These are phyloP conservation scores for Benthosema pterotum DNA, from an alignment of 2,797 vertebrate species.

Conservation along the genomic window DNA sequence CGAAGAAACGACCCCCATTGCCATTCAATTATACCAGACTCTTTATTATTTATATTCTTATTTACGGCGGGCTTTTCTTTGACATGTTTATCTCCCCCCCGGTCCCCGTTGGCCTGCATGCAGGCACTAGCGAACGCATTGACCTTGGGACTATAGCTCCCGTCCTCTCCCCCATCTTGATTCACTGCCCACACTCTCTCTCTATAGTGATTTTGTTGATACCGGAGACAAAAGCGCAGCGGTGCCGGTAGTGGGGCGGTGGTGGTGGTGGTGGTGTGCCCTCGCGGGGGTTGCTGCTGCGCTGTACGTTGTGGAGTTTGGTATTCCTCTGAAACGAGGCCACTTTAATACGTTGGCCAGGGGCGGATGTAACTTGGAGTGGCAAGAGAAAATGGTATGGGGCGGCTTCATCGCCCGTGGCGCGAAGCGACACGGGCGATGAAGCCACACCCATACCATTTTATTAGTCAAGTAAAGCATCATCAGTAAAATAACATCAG, in stretches of 20 bases:
- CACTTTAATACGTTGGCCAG: conserved; percentile 41
- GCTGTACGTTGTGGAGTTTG: conserved; percentile 6
- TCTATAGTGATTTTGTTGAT: conserved; percentile 3
- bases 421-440: no score
- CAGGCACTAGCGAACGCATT: conserved; percentile 33
- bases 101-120: conserved; percentile 47
- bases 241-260: no score
- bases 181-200: conserved; percentile 10
- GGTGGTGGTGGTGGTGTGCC: no score
- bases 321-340: conserved; percentile 3
- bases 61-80: conserved; percentile 50
- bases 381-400: no score
- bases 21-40: conserved; percentile 57
- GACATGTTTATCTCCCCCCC: conserved; percentile 73
- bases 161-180: conserved; percentile 17
- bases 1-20: conserved; percentile 50
- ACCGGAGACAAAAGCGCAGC: conserved; percentile 1
- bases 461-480: no score
- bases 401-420: no score
- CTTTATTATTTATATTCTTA: conserved; percentile 73
- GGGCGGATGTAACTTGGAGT: no score
- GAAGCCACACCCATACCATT: no score
- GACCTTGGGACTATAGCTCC: conserved; percentile 58
- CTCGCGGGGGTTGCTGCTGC: no score
- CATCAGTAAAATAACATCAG: no score